phyloP scores from a whole-genome alignment of 2,888 invertebrate species.

The Hyposoter dolosus region DNA sequence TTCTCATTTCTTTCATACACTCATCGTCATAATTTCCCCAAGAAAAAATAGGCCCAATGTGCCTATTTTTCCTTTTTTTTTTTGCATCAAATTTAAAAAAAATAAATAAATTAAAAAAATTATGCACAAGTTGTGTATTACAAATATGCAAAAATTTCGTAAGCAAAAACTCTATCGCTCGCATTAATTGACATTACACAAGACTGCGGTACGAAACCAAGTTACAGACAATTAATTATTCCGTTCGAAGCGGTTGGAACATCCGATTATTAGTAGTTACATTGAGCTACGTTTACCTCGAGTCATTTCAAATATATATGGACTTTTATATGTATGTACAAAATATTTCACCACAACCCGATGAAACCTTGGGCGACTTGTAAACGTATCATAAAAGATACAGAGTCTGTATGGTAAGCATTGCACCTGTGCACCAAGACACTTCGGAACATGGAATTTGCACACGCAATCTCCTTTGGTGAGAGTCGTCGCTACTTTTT shows the following conservation, averaged over 20 bases:
- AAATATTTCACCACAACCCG: constrained; percentile 22
- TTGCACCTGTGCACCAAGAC: constrained; percentile 36
- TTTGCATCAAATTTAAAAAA: too few relatives aligned
- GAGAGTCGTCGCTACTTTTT: constrained; percentile 9
- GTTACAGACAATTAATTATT: background rate
- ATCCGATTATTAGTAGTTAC: constrained; percentile 6
- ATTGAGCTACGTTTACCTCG: constrained; percentile 27
- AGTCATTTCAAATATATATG: background rate
- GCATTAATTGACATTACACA: background rate
- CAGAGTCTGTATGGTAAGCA: constrained; percentile 9
- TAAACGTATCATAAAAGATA: constrained; percentile 37
- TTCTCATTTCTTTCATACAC: too few relatives aligned
- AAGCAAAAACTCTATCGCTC: constrained; percentile 4
- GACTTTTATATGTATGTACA: background rate
- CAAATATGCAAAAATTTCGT: background rate
- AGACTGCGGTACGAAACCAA: background rate
- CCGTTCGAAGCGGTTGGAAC: background rate
- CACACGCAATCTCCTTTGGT: constrained; percentile 49
- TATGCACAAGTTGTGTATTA: too few relatives aligned
- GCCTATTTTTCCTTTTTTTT: too few relatives aligned
- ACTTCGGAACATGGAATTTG: constrained; percentile 35
- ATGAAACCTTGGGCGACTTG: constrained; percentile 46
- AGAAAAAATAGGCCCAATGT: too few relatives aligned
- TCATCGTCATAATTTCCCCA: too few relatives aligned
- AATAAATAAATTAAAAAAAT: too few relatives aligned